Conservation (phyloP, 2,113 vertebrate species). For the Gymnogyps californianus region DNA sequence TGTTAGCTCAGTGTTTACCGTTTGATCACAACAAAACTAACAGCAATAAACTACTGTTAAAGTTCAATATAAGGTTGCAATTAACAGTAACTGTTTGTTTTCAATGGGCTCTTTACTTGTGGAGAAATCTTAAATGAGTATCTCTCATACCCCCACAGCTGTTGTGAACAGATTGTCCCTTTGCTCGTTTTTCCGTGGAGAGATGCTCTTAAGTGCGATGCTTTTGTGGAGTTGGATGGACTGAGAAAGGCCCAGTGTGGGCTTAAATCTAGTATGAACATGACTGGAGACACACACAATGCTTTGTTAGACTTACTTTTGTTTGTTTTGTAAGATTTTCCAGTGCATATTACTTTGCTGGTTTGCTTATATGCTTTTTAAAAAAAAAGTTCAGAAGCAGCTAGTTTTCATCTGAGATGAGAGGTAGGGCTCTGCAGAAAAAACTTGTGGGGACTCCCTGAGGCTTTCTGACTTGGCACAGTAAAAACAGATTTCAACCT, state of each 20-base stretch:
- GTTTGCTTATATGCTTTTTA: background rate
- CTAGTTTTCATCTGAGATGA: background rate
- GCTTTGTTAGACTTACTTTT: background rate
- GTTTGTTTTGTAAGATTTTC: background rate
- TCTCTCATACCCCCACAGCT: background rate
- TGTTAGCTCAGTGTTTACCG: background rate
- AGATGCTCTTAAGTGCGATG: rapidly evolving
- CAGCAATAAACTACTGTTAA: background rate
- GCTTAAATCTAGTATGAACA: background rate
- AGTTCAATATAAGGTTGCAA: background rate
- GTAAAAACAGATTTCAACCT: background rate
- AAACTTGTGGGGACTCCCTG: background rate
- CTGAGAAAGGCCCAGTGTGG: background rate
- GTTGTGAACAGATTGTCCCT: background rate
- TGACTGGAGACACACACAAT: background rate
- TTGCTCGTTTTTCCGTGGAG: rapidly evolving
- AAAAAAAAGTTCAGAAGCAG: background rate
- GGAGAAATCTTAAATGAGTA: background rate
- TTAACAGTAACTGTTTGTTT: background rate
- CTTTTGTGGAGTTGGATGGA: background rate
- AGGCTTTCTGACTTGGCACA: background rate
- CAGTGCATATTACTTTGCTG: background rate
- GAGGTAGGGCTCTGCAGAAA: background rate
- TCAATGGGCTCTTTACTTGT: background rate
- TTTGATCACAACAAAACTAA: background rate